Conservation (phyloP, 2,888 invertebrate genomes). For the Panzeria rudis region DNA sequence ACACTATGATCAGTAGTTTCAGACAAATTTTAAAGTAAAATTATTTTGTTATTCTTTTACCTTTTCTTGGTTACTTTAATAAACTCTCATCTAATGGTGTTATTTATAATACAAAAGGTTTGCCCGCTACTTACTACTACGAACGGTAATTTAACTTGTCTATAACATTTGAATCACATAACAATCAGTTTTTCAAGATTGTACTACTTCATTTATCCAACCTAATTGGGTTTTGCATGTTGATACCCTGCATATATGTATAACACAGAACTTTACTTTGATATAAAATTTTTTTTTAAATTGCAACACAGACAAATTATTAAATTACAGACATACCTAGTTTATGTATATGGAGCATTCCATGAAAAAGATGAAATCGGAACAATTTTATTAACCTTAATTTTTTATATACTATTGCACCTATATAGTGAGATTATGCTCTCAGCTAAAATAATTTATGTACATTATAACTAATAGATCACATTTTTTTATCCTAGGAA, state of each 20-base stretch:
- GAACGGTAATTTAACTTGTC: conserved; percentile 4
- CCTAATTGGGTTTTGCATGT: conserved; percentile 29
- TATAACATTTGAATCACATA: conserved; percentile 18
- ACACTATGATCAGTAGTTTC: conserved; percentile 53
- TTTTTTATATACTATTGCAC: too few relatives aligned
- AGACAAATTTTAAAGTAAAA: conserved; percentile 16
- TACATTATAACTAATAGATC: too few relatives aligned
- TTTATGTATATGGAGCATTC: too few relatives aligned
- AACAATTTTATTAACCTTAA: too few relatives aligned
- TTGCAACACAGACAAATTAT: too few relatives aligned
- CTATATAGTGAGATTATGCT: too few relatives aligned
- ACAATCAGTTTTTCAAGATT: conserved; percentile 12
- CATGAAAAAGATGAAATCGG: too few relatives aligned
- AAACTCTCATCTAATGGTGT: conserved; percentile 20
- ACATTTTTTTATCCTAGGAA: too few relatives aligned
- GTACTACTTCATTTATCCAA: conserved; percentile 11
- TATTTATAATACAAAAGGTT: neutral
- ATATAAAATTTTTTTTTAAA: too few relatives aligned
- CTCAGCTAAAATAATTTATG: too few relatives aligned
- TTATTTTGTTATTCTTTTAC: conserved; percentile 1
- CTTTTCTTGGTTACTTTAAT: neutral
- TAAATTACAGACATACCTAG: too few relatives aligned
- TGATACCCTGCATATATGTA: conserved; percentile 31
- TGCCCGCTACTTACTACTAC: neutral
- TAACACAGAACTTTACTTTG: too few relatives aligned